Percentiles rank a stretch among this genome's conserved stretches.
Conservation (phyloP, 2,888 invertebrate genomes). For the Venusia cambrica region DNA sequence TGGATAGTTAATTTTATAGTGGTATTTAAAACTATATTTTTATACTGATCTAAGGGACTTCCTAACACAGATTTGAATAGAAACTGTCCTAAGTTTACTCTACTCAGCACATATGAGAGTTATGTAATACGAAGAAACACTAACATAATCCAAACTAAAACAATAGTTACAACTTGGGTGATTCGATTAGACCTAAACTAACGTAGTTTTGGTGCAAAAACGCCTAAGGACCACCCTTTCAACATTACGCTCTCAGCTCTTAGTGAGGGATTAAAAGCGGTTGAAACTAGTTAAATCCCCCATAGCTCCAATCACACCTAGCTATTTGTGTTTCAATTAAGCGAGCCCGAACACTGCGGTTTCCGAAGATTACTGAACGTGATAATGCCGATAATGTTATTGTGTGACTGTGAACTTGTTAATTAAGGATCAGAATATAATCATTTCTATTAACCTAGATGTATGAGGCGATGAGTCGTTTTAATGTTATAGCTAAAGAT, state of each 20-base stretch:
- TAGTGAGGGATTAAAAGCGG: slow-evolving; percentile 45
- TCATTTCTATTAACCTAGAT: not conserved
- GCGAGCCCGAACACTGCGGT: slow-evolving; percentile 53
- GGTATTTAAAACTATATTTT: too few relatives aligned
- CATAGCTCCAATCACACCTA: slow-evolving; percentile 64
- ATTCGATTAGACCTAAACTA: slow-evolving; percentile 28
- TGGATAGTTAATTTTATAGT: too few relatives aligned
- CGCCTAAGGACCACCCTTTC: slow-evolving; percentile 43
- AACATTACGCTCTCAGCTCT: slow-evolving; percentile 42
- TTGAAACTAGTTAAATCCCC: slow-evolving; percentile 56
- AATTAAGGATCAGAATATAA: slow-evolving; percentile 5
- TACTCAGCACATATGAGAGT: too few relatives aligned
- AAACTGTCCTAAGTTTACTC: too few relatives aligned
- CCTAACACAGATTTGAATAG: too few relatives aligned
- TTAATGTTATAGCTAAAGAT: too few relatives aligned
- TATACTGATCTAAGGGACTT: too few relatives aligned
- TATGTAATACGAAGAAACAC: slow-evolving; percentile 12
- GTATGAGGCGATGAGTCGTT: too few relatives aligned
- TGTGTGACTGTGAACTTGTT: slow-evolving; percentile 13
- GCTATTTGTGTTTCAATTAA: slow-evolving; percentile 75
- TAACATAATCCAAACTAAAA: slow-evolving; percentile 22
- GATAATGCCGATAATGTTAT: slow-evolving; percentile 23
- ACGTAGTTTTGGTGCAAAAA: slow-evolving; percentile 41
- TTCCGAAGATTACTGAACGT: slow-evolving; percentile 49
- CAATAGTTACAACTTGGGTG: slow-evolving; percentile 28